Conservation (phyloP, 2,113 vertebrate species). For the Scolopax mira region DNA sequence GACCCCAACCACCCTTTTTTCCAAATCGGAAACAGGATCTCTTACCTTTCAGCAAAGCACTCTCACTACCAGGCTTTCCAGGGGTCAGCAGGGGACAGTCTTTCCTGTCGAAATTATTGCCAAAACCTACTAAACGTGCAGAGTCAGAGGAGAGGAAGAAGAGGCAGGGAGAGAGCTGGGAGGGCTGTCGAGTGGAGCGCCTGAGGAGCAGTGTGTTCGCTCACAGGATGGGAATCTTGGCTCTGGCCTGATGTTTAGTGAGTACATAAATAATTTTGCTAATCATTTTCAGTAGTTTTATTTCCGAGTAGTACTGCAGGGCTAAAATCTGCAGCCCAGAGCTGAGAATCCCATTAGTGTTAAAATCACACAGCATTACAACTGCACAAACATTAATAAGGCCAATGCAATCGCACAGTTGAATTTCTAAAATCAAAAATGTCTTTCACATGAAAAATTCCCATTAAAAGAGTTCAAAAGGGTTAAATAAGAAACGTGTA, state of each 20-base stretch:
- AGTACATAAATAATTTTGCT: not conserved
- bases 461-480: not conserved
- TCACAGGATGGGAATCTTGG: not conserved
- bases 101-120: not conserved
- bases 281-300: not conserved
- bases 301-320: not conserved
- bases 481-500: not conserved
- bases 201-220: not conserved
- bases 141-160: not conserved
- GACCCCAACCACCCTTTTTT: too few relatives aligned
- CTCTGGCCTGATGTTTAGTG: not conserved
- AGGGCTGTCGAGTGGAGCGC: not conserved
- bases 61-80: not conserved
- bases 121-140: not conserved
- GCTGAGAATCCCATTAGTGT: not conserved
- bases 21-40: not conserved
- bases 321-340: not conserved
- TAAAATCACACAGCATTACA: not conserved
- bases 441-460: not conserved
- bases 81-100: not conserved
- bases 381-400: not conserved
- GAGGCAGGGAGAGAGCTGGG: not conserved
- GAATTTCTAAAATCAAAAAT: not conserved
- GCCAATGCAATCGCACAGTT: not conserved
- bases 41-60: not conserved